These are phyloP conservation scores for Ephestia elutella DNA, from an alignment of 1,140 invertebrate genomes.

Conservation along the genomic window DNA sequence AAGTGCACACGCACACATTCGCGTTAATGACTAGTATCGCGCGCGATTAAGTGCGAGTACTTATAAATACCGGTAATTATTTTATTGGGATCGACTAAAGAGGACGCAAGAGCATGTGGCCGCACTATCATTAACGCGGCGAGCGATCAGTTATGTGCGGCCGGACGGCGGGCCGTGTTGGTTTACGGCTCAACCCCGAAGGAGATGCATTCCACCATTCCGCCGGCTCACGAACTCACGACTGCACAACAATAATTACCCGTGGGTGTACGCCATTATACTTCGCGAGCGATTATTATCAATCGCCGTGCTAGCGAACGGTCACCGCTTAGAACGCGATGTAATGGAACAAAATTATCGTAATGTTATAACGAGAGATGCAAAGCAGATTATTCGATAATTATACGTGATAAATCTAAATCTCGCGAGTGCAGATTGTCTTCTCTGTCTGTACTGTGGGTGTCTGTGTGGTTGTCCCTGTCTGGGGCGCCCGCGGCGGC, in stretches of 20 bases:
- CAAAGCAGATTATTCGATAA: constrained; percentile 67
- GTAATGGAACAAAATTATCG: constrained; percentile 66
- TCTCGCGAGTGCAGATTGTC: constrained; percentile 31
- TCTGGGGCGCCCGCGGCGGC: constrained; percentile 32
- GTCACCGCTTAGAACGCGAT: constrained; percentile 67
- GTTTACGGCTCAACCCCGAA: constrained; percentile 69
- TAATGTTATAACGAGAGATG: constrained; percentile 64
- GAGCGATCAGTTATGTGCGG: constrained; percentile 68
- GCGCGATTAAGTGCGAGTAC: constrained; percentile 43
- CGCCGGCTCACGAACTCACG: constrained; percentile 70
- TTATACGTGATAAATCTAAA: constrained; percentile 64
- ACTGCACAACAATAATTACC: constrained; percentile 74
- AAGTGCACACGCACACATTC: constrained; percentile 26
- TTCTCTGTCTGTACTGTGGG: constrained; percentile 28
- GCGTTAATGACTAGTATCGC: constrained; percentile 31
- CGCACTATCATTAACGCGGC: constrained; percentile 67
- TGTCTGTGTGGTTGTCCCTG: constrained; percentile 21
- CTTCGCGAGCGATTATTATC: constrained; percentile 73
- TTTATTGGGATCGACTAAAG: constrained; percentile 49
- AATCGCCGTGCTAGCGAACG: constrained; percentile 66
- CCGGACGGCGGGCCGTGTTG: constrained; percentile 48
- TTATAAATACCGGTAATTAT: constrained; percentile 63
- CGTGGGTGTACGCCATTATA: constrained; percentile 73
- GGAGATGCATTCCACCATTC: constrained; percentile 71
- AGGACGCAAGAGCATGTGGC: constrained; percentile 34